Evolutionary conservation across 1,140 invertebrate genomes (phyloP).

Genomic region (Coenobita brevimanus): DNA sequence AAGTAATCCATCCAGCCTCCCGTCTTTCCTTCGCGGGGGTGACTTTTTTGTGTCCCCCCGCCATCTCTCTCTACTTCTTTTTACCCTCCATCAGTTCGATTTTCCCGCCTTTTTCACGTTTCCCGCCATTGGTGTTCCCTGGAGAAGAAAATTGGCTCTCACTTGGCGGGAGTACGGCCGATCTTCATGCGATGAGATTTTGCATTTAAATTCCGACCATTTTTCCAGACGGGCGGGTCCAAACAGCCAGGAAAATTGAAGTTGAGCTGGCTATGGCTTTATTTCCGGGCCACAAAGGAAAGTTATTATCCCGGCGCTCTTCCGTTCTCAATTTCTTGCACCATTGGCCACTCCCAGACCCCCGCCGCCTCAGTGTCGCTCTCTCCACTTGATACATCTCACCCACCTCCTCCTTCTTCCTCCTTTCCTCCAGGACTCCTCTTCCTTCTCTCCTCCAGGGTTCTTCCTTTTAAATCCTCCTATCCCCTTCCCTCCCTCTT

Average conservation of each 20-base stretch:
- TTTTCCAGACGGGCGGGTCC: constrained; percentile 66
- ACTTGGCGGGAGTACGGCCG: constrained; percentile 55
- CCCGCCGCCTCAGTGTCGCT: too few species aligned
- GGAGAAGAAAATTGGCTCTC: constrained; percentile 68
- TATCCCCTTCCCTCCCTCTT: neutral
- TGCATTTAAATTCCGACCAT: constrained; percentile 68
- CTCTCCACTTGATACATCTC: constrained; percentile 26
- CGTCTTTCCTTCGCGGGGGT: too few species aligned
- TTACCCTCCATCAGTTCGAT: constrained; percentile 56
- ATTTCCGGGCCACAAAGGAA: constrained; percentile 66
- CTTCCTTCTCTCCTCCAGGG: neutral
- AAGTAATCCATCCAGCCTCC: too few species aligned
- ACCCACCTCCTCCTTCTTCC: constrained; percentile 5
- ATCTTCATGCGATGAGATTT: constrained; percentile 67
- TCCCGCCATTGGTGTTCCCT: constrained; percentile 66
- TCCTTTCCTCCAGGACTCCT: constrained; percentile 8
- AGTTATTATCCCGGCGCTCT: constrained; percentile 65
- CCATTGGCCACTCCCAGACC: constrained; percentile 59
- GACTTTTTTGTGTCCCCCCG: too few species aligned
- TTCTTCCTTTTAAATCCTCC: neutral
- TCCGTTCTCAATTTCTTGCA: constrained; percentile 64
- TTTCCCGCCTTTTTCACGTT: constrained; percentile 61
- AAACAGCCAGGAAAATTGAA: constrained; percentile 68
- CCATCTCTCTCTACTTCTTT: too few species aligned
- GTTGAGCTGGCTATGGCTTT: constrained; percentile 66